Evolutionary conservation across 2,888 invertebrate genomes (phyloP).

Genomic region (Temnothorax ravouxi): DNA sequence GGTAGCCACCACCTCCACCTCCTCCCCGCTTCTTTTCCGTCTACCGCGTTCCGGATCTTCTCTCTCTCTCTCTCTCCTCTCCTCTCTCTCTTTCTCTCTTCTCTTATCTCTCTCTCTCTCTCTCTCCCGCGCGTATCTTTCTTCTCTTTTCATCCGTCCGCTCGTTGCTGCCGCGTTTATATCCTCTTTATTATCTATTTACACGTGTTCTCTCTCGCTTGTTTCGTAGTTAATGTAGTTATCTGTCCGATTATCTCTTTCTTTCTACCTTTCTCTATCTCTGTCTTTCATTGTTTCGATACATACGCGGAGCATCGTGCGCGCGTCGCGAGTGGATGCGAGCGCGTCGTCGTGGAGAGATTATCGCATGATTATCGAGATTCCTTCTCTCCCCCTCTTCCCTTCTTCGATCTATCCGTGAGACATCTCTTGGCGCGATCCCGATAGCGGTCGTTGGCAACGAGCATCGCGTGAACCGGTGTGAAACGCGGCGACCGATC

Average conservation of each 20-base stretch:
- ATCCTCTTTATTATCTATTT: slow-evolving; percentile 17
- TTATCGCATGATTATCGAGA: slow-evolving; percentile 63
- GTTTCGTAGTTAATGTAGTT: background rate
- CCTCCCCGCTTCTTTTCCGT: slow-evolving; percentile 59
- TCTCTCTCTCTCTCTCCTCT: slow-evolving; percentile 8
- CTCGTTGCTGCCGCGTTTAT: background rate
- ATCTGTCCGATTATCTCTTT: slow-evolving; percentile 24
- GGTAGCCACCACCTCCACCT: slow-evolving; percentile 73
- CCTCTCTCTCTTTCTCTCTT: background rate
- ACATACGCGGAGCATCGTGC: slow-evolving; percentile 63
- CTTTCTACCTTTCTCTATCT: background rate
- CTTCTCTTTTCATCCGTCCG: background rate
- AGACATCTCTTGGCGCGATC: slow-evolving; percentile 21
- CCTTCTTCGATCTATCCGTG: background rate
- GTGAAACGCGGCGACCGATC: slow-evolving; percentile 28
- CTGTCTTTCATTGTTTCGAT: slow-evolving; percentile 54
- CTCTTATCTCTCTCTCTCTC: background rate
- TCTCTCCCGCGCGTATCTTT: slow-evolving; percentile 22
- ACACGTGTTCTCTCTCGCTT: slow-evolving; percentile 1
- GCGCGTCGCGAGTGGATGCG: slow-evolving; percentile 70
- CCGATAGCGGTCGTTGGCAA: slow-evolving; percentile 33
- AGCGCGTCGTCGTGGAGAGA: slow-evolving; percentile 57
- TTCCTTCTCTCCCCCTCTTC: background rate
- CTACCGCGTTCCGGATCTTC: slow-evolving; percentile 21
- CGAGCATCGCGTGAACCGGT: slow-evolving; percentile 15